Evolutionary conservation across 2,113 vertebrate species (phyloP).

Genomic region (Laterallus jamaicensis): DNA sequence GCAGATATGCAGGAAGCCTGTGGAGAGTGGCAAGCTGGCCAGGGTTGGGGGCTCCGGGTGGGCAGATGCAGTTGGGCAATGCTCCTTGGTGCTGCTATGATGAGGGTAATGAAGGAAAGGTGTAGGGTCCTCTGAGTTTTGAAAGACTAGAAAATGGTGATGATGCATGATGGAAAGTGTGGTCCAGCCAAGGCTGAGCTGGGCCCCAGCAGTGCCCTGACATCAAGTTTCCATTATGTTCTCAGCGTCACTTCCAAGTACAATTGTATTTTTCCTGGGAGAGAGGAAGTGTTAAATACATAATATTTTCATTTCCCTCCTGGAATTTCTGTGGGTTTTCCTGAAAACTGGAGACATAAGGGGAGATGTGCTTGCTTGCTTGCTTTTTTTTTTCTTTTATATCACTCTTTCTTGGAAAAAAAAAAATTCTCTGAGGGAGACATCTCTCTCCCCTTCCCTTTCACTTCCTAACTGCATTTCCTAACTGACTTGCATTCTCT

Average conservation of each 20-base stretch:
- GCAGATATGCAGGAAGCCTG: not conserved
- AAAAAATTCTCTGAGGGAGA: not conserved
- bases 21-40: not conserved
- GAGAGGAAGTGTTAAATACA: not conserved
- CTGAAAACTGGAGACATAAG: not conserved
- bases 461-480: not conserved
- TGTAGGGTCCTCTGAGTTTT: not conserved
- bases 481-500: not conserved
- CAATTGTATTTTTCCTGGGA: not conserved
- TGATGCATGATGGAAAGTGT: not conserved
- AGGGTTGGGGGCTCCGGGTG: fast-evolving
- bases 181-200: not conserved
- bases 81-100: not conserved
- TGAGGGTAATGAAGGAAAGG: not conserved
- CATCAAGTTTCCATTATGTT: not conserved
- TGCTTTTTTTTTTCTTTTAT: not conserved
- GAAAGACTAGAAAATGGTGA: not conserved
- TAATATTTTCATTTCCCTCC: not conserved
- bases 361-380: not conserved
- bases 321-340: not conserved
- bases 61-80: fast-evolving
- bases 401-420: not conserved
- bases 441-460: not conserved
- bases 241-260: not conserved
- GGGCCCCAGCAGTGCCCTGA: not conserved